Evolutionary conservation across 2,888 invertebrate genomes (phyloP), one percentile per base, ranked within the genome.

Genomic region (Caenorhabditis macrosperma): DNA sequence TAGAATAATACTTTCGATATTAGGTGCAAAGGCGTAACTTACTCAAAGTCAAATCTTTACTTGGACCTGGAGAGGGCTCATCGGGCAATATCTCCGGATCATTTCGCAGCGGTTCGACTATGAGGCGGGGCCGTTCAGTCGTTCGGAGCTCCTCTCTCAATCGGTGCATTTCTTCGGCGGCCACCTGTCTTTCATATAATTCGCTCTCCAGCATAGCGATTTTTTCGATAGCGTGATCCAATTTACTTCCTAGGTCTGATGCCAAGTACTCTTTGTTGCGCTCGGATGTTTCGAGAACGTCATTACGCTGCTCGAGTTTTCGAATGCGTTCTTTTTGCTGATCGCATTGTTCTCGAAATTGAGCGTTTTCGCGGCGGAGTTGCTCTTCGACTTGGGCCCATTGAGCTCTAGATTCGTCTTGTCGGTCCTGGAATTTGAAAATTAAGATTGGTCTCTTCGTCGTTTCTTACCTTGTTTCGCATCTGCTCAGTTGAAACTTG

Each of bases 121-220:
- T 64, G 6, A 82, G 63, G 26, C 79, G 66, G 2, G 84, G 84
- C 7, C 84, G 59, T 50, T 84, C 82, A 0, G 72, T 64, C 15
- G 57, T 68, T 44, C 68, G 26, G 4, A 69, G 63, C n/a, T 55
- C 54, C 22, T 66, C 82, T 57, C 80, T 59, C 38, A 81, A 17
- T 52, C 81, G 44, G 44, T 82, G 81, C 82, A 81, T 79, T 41
- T 84, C 84, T 28, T 84, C 84, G 6, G 76, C 57, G 0, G 82
- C 84, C 26, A 61, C 68, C 54, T 81, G 79, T 63, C 72, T 79
- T 24, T 84, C 82, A 24, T 82, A 77, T 1, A 84, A 35, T 50
- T 84, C 82, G 63, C 68, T 78, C 59, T 84, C 84, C 17, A 84
- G 54, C 26, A 84, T 75, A 17, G 80, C 76, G 12, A 77, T 80